Evolutionary conservation across 2,888 invertebrate species (phyloP).

Genomic region (Lasioglossum calceatum): DNA sequence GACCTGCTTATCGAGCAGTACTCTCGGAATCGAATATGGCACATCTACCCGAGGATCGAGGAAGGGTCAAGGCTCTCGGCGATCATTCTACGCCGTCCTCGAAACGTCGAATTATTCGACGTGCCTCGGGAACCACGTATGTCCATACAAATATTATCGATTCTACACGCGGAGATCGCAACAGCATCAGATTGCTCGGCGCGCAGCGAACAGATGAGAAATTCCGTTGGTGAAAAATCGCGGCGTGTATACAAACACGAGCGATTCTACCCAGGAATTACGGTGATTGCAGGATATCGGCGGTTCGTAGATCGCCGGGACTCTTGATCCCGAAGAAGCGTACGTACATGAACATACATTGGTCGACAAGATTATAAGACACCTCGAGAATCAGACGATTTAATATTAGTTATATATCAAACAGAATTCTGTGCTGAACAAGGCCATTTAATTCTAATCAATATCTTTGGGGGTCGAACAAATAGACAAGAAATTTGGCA

Average conservation of each 20-base stretch:
- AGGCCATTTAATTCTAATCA: not conserved
- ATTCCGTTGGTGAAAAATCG: not conserved
- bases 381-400: not conserved
- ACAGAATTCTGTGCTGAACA: not conserved
- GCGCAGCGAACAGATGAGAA: not conserved
- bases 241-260: conserved; percentile 5
- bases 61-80: not conserved
- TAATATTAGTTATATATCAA: not conserved
- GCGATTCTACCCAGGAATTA: conserved; percentile 9
- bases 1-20: not conserved
- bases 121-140: not conserved
- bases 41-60: not conserved
- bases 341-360: not conserved
- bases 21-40: not conserved
- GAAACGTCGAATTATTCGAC: not conserved
- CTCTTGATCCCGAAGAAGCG: not conserved
- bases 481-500: too few relatives aligned
- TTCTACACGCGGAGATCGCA: not conserved
- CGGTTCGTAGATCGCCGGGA: conserved; percentile 7
- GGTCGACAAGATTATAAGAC: not conserved
- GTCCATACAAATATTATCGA: not conserved
- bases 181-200: not conserved
- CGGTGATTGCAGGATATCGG: conserved; percentile 9
- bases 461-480: too few relatives aligned
- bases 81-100: not conserved